A percentile compares a stretch with the other conserved stretches of the same genome.
Conservation (phyloP, 35 echinoderm and acorn worm species). For the Amphiura filiformis region DNA sequence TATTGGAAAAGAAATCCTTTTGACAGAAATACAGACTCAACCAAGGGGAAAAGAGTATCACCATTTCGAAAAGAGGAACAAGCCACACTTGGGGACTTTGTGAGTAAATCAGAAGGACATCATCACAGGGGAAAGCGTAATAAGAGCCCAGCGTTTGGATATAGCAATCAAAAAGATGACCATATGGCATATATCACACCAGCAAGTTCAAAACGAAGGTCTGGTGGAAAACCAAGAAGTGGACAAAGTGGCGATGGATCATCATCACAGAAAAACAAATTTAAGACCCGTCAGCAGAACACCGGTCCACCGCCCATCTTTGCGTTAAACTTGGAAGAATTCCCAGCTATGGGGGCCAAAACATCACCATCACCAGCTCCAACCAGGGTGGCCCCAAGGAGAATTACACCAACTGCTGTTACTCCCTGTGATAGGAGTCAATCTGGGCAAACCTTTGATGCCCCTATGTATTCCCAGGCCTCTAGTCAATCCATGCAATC, state of each 20-base stretch:
- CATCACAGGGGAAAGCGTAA: constrained; percentile 13
- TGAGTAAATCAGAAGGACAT: constrained; percentile 7
- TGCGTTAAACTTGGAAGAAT: not conserved
- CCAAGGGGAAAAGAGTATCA: not conserved
- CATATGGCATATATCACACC: not conserved
- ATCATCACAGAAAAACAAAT: not conserved
- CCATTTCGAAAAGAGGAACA: constrained; percentile 26
- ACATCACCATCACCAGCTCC: not conserved
- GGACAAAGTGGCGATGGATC: not conserved
- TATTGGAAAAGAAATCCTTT: not conserved
- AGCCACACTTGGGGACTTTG: not conserved
- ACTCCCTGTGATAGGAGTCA: not conserved
- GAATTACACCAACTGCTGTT: constrained; percentile 4
- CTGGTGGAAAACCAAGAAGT: not conserved
- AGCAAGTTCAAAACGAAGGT: not conserved
- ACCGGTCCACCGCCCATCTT: not conserved
- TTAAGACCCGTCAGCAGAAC: not conserved
- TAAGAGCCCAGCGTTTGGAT: constrained; percentile 5
- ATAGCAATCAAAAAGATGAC: not conserved
- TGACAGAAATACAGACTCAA: not conserved
- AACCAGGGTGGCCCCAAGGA: not conserved
- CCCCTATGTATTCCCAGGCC: not conserved
- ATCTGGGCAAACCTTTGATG: not conserved
- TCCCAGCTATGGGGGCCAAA: not conserved
- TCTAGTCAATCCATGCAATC: not conserved